Percentiles rank a stretch among this genome's conserved stretches.
phyloP scores from a whole-genome alignment of 1,140 invertebrate species.

The Papilio polyxenes region DNA sequence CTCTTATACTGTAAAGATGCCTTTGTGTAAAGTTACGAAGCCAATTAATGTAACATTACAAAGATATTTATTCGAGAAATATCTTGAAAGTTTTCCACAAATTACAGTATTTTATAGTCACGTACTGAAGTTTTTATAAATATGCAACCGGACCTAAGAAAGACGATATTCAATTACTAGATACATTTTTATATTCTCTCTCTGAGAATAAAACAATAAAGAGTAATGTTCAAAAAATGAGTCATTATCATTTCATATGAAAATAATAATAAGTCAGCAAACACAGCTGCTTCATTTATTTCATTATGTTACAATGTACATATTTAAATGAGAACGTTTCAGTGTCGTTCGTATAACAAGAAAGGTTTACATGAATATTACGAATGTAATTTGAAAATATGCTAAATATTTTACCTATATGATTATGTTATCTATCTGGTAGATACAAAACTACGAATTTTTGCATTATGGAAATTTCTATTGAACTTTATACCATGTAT shows the following conservation, averaged over 20 bases:
- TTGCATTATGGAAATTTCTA: neutral
- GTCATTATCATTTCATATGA: constrained; percentile 19
- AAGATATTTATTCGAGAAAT: neutral
- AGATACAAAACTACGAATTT: neutral
- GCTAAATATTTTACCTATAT: neutral
- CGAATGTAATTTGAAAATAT: neutral
- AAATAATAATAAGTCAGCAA: neutral
- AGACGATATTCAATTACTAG: neutral
- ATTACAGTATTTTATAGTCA: neutral
- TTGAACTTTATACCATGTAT: neutral
- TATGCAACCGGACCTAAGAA: neutral
- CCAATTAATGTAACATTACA: neutral
- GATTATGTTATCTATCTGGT: neutral
- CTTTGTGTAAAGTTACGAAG: neutral
- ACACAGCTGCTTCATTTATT: constrained; percentile 12
- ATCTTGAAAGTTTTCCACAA: neutral
- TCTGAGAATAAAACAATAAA: neutral
- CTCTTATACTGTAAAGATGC: neutral
- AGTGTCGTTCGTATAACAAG: neutral
- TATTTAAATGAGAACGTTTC: constrained; percentile 13
- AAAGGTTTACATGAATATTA: neutral
- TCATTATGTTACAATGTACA: constrained; percentile 22
- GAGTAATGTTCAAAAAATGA: neutral
- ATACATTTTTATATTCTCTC: neutral
- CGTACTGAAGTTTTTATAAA: neutral